Base-by-base conservation (phyloP, 1,140 invertebrate species). In the Lordiphosa mommai region DNA sequence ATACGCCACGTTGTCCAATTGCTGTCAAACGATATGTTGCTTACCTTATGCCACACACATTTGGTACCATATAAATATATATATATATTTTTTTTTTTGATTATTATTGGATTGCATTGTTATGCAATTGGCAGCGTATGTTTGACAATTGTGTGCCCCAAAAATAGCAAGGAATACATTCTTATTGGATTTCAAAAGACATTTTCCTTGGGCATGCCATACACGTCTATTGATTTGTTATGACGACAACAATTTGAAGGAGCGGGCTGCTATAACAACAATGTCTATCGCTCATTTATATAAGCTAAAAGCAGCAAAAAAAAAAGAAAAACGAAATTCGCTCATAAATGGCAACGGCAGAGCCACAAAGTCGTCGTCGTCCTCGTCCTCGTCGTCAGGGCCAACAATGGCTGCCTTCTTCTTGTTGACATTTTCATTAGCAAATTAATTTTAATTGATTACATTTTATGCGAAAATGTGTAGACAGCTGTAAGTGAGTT, bases 371-470 rank as follows among this genome's bases (percentile, higher is more conserved):
- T 40, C 51, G 20, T 27, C 36, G 27, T 48, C 36, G 38, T 10
- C 34, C 2, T 37, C 23, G 20, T 10, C 17, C 7, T 43, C 20
- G 40, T 43, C 20, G 40, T 13, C 40, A 43, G 23, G 40, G 40
- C 40, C 40, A 43, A 43, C 40, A 43, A 43, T 43, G 40, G 40
- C 40, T 43, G 40, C 40, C 40, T 17, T 57, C 36, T 61, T 32
- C 64, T 74, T 69, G 71, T 74, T 74, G 71, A 74, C 71, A 65
- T 74, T 74, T 74, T 74, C 71, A 74, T 74, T 74, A 74, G 71
- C 71, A 74, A 74, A 74, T 74, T 74, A 74, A 74, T 74, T 74
- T 74, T 74, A 74, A 74, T 74, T 74, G 71, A 74, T 74, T 74
- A 74, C 71, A 74, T 74, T 74, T 72, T 74, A 73, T 74, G 71